These are phyloP conservation scores for Premnoplex brunnescens DNA, from an alignment of 2,797 vertebrate genomes.

Conservation along the genomic window DNA sequence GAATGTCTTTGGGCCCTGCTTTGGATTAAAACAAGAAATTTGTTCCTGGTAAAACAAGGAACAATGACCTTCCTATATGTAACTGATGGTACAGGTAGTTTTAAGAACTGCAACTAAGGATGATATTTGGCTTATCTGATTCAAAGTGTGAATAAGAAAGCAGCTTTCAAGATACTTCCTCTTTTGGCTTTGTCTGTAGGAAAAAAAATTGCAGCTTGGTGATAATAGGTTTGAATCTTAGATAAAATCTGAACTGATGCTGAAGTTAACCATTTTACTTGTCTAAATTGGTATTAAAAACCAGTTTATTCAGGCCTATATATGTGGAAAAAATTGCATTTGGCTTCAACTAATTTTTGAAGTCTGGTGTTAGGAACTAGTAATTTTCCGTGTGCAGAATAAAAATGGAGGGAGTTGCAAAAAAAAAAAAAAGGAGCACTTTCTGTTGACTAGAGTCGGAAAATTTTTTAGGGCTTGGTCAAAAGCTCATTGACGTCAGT, in stretches of 20 bases:
- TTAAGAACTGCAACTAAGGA: constrained; percentile 9
- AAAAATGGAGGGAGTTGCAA: background rate
- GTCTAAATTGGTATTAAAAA: background rate
- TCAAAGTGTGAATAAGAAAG: constrained; percentile 7
- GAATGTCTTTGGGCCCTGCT: background rate
- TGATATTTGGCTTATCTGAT: background rate
- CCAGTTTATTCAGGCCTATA: background rate
- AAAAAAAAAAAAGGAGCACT: background rate
- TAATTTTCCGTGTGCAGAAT: background rate
- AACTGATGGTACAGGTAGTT: background rate
- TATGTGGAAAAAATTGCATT: background rate
- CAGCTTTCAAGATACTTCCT: background rate
- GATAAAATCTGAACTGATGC: background rate
- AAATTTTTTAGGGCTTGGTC: constrained; percentile 51
- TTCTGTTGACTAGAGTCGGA: background rate
- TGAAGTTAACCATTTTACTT: background rate
- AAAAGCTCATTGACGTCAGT: constrained; percentile 64
- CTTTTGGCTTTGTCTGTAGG: background rate
- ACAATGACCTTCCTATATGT: background rate
- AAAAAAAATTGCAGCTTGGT: background rate
- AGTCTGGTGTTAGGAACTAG: background rate
- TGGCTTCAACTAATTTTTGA: background rate
- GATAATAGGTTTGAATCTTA: background rate
- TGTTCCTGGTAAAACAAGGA: background rate
- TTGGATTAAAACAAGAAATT: background rate